phyloP scores from a whole-genome alignment of 2,113 vertebrate genomes.

The Actenoides hombroni region DNA sequence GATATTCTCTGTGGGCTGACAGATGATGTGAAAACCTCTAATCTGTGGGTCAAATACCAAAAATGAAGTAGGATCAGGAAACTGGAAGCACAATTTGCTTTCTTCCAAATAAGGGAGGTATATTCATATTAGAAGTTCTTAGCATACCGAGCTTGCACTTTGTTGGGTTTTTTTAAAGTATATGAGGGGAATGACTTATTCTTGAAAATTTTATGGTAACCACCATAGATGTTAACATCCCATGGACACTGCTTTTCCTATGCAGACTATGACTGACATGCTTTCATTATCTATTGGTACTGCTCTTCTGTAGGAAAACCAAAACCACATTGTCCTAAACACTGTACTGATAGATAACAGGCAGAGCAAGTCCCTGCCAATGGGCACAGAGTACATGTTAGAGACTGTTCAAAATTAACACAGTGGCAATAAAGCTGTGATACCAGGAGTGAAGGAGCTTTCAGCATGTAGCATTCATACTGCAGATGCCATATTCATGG shows the following conservation, averaged over 20 bases:
- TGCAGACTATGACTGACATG: not conserved
- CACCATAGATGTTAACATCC: slow-evolving; percentile 4
- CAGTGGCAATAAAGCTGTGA: not conserved
- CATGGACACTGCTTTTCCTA: slow-evolving; percentile 6
- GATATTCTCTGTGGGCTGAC: slow-evolving; percentile 49
- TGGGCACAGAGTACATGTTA: not conserved
- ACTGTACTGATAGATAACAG: not conserved
- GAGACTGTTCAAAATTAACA: not conserved
- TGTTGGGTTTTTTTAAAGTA: not conserved
- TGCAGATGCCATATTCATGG: not conserved
- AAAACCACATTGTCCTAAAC: slow-evolving; percentile 14
- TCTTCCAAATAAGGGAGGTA: slow-evolving; percentile 62
- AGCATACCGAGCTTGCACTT: not conserved
- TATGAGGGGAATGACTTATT: slow-evolving; percentile 3
- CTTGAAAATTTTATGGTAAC: slow-evolving; percentile 24
- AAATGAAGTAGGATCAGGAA: slow-evolving; percentile 58
- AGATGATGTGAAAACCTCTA: slow-evolving; percentile 38
- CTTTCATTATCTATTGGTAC: slow-evolving; percentile 14
- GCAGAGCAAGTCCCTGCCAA: not conserved
- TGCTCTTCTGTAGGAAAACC: not conserved
- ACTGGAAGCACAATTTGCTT: slow-evolving; percentile 22
- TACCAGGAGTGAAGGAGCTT: not conserved
- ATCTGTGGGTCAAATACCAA: slow-evolving; percentile 17
- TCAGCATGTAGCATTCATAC: not conserved
- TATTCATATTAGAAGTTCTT: not conserved